phyloP scores from a whole-genome alignment of 1,140 invertebrate species.

The Ganaspis sp. region DNA sequence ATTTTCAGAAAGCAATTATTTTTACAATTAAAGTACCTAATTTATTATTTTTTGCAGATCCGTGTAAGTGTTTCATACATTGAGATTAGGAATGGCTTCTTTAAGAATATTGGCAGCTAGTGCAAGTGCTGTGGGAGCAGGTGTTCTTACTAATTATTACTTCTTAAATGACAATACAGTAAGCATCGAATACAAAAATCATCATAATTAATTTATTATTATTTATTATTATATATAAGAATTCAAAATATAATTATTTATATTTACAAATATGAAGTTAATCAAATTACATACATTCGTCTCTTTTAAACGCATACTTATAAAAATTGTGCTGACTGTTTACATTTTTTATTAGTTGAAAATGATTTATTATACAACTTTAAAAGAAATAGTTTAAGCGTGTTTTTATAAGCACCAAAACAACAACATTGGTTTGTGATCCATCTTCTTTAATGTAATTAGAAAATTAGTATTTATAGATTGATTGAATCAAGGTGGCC shows the following conservation, averaged over 20 bases:
- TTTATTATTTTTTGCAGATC: not conserved
- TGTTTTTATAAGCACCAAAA: not conserved
- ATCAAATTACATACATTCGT: too few species aligned
- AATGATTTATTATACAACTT: too few species aligned
- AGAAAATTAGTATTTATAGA: slow-evolving; percentile 4
- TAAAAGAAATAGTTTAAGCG: not conserved
- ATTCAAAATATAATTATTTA: too few species aligned
- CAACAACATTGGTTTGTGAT: not conserved
- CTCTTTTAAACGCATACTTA: too few species aligned
- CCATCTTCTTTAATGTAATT: not conserved
- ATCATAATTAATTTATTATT: too few species aligned
- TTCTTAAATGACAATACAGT: slow-evolving; percentile 68
- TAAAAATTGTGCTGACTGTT: too few species aligned
- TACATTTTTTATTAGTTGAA: too few species aligned
- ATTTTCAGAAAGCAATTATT: not conserved
- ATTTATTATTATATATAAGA: too few species aligned
- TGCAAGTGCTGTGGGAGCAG: slow-evolving; percentile 68
- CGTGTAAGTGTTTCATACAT: slow-evolving; percentile 28
- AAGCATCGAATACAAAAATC: slow-evolving; percentile 50
- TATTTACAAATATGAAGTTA: too few species aligned
- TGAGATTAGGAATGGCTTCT: slow-evolving; percentile 63
- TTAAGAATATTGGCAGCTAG: slow-evolving; percentile 67
- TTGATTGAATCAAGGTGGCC: slow-evolving; percentile 3
- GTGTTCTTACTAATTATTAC: slow-evolving; percentile 68
- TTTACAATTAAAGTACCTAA: not conserved